Conservation (phyloP, 2,888 invertebrate genomes). For the Apomyelois bistriatella region DNA sequence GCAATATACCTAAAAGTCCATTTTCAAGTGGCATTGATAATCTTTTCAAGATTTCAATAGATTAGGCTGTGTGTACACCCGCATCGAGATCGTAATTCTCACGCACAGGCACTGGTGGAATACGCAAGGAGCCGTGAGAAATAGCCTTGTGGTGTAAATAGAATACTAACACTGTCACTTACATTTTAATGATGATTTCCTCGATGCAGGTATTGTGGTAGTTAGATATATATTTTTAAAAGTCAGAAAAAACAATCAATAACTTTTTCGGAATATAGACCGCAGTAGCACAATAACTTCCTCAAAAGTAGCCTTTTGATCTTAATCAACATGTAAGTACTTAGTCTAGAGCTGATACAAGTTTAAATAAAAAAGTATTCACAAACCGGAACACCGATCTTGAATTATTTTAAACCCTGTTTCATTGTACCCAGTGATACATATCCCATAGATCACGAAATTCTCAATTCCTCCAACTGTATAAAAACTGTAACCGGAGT, state of each 20-base stretch:
- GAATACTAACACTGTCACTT: conserved; percentile 67
- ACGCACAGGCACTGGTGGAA: conserved; percentile 50
- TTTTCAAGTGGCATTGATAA: not conserved
- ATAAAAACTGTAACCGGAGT: conserved; percentile 41
- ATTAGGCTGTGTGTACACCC: conserved; percentile 29
- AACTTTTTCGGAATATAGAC: too few species aligned
- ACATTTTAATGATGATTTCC: conserved; percentile 63
- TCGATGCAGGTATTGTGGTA: conserved; percentile 14
- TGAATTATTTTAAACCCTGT: too few species aligned
- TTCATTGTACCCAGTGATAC: not conserved
- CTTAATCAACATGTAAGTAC: too few species aligned
- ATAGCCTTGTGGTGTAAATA: conserved; percentile 52
- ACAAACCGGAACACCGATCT: too few species aligned
- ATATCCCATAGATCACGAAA: conserved; percentile 35
- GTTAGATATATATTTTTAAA: too few species aligned
- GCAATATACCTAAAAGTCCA: not conserved
- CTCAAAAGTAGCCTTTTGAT: too few species aligned
- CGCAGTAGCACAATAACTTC: too few species aligned
- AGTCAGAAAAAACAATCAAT: too few species aligned
- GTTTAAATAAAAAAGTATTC: too few species aligned
- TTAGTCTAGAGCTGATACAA: too few species aligned
- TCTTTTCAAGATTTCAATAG: conserved; percentile 9
- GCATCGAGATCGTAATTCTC: conserved; percentile 52
- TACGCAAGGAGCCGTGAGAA: conserved; percentile 69
- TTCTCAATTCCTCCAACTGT: conserved; percentile 27